Evolutionary conservation across 2,113 vertebrate genomes (phyloP).

Genomic region (Sebastes fasciatus): DNA sequence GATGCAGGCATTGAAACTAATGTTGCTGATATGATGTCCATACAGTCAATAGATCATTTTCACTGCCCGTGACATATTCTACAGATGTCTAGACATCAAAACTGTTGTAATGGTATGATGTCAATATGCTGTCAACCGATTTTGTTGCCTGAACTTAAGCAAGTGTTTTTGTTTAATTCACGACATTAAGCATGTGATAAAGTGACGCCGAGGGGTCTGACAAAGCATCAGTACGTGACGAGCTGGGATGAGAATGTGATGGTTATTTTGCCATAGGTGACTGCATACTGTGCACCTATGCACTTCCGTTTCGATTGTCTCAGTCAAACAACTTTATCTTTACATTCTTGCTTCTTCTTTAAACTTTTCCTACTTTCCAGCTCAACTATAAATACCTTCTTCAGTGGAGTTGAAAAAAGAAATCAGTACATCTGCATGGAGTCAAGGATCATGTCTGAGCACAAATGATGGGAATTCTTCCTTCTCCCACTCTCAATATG

Average conservation of each 20-base stretch:
- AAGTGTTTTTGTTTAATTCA: too few species aligned
- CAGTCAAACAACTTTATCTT: neutral
- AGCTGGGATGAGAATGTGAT: too few species aligned
- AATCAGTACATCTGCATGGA: neutral
- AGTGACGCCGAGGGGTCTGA: neutral
- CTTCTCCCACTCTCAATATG: neutral
- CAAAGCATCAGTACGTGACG: too few species aligned
- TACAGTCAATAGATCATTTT: too few species aligned
- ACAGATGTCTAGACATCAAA: too few species aligned
- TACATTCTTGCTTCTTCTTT: neutral
- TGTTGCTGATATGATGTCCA: too few species aligned
- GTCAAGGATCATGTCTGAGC: neutral
- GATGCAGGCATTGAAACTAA: too few species aligned
- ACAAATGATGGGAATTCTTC: neutral
- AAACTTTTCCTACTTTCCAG: neutral
- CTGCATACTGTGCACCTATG: neutral
- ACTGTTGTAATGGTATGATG: too few species aligned
- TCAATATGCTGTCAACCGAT: too few species aligned
- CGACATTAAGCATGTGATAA: too few species aligned
- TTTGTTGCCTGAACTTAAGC: too few species aligned
- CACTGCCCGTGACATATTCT: too few species aligned
- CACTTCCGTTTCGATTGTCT: neutral
- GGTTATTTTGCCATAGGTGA: neutral
- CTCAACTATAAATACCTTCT: conserved; percentile 7
- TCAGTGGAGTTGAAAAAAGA: neutral